Evolutionary conservation across 2,113 vertebrate species (phyloP).

Genomic region (Cranoglanis bouderius): DNA sequence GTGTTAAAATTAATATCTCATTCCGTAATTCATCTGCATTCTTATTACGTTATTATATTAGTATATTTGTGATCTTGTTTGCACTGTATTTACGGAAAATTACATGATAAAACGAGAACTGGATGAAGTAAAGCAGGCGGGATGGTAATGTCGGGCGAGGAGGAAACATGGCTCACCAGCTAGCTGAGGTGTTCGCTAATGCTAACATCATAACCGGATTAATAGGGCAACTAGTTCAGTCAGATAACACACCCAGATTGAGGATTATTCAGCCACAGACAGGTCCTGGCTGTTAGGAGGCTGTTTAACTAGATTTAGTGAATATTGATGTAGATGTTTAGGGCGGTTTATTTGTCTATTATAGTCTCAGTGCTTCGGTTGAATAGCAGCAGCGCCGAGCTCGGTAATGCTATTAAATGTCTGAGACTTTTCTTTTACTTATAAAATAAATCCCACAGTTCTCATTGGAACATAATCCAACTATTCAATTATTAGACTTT

Average conservation of each 20-base stretch:
- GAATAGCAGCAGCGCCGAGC: background rate
- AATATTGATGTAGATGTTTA: background rate
- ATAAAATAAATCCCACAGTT: background rate
- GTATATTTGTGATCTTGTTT: fast-evolving
- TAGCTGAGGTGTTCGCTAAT: background rate
- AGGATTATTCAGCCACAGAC: background rate
- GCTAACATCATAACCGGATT: background rate
- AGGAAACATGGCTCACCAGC: conserved; percentile 10
- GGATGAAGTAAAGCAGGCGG: background rate
- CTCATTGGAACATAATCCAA: background rate
- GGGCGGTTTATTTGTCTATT: background rate
- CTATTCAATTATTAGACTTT: background rate
- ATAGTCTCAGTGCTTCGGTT: background rate
- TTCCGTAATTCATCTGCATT: background rate
- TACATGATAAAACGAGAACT: too few relatives aligned
- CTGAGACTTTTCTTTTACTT: background rate
- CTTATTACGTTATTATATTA: too few relatives aligned
- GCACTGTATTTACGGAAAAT: background rate
- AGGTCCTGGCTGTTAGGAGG: too few relatives aligned
- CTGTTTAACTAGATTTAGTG: background rate
- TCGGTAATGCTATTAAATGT: background rate
- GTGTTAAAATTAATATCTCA: background rate
- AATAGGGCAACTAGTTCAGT: background rate
- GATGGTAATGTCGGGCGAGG: conserved; percentile 23
- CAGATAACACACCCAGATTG: background rate